Conservation (phyloP, 2,113 vertebrate species). For the Xenopus borealis region DNA sequence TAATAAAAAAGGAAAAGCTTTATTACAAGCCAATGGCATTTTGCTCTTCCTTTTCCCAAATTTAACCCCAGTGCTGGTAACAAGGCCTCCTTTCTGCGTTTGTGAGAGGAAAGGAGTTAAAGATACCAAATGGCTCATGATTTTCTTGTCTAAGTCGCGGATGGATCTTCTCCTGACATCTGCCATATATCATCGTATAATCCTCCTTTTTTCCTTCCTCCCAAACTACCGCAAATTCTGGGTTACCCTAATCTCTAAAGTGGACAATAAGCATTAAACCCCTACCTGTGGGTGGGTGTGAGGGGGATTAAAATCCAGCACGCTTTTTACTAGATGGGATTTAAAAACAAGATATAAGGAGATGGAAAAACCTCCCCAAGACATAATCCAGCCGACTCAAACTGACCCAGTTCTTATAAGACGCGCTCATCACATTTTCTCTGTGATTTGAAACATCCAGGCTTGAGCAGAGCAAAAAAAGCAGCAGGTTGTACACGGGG, state of each 20-base stretch:
- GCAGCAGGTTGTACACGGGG: too few relatives aligned
- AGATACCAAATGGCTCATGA: conserved; percentile 49
- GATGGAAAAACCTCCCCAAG: conserved; percentile 67
- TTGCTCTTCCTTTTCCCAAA: background rate
- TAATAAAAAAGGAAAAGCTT: too few relatives aligned
- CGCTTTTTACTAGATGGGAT: conserved; percentile 64
- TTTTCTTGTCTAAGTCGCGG: conserved; percentile 52
- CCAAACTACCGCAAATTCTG: conserved; percentile 54
- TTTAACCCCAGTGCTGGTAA: too few relatives aligned
- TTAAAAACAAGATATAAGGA: conserved; percentile 64
- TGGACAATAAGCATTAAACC: conserved; percentile 68
- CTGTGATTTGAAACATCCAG: background rate
- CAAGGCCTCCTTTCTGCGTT: background rate
- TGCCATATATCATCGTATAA: conserved; percentile 58
- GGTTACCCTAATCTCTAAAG: conserved; percentile 74
- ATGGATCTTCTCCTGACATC: conserved; percentile 61
- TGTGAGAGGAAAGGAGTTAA: conserved; percentile 17
- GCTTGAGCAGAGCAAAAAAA: too few relatives aligned
- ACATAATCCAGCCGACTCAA: conserved; percentile 67
- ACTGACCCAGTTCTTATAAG: conserved; percentile 73
- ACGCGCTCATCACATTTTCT: conserved; percentile 49
- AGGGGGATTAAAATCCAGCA: conserved; percentile 64
- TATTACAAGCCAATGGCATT: background rate
- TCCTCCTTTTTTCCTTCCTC: conserved; percentile 58
- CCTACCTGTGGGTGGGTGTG: conserved; percentile 66